Evolutionary conservation across 2,113 vertebrate genomes (phyloP).

Genomic region (Ondatra zibethicus): DNA sequence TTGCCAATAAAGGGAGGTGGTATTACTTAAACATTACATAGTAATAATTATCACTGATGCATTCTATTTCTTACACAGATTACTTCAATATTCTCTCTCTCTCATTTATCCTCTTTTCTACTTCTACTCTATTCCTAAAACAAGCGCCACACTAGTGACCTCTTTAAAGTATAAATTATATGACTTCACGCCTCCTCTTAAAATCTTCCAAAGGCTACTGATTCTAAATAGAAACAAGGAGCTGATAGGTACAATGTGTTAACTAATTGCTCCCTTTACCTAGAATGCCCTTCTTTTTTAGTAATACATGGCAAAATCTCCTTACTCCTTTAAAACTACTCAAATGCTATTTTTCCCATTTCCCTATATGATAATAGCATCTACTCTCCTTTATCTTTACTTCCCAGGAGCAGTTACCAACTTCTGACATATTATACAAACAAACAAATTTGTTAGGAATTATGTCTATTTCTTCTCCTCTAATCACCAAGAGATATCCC

Average conservation of each 20-base stretch:
- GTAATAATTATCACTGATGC: background rate
- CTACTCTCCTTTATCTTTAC: background rate
- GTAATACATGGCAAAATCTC: background rate
- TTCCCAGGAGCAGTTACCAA: background rate
- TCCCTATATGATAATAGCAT: background rate
- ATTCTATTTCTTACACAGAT: conserved; percentile 20
- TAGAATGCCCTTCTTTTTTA: background rate
- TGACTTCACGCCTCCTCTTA: background rate
- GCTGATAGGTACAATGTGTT: background rate
- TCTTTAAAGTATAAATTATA: conserved; percentile 40
- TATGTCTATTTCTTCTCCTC: background rate
- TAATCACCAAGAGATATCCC: background rate
- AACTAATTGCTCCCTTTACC: background rate
- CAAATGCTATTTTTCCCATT: background rate
- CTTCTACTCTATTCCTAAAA: background rate
- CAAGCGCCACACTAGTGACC: background rate
- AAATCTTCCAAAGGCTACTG: conserved; percentile 29
- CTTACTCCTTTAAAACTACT: conserved; percentile 18
- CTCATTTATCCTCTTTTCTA: conserved; percentile 20
- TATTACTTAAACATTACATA: background rate
- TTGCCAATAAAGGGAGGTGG: background rate
- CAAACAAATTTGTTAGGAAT: background rate
- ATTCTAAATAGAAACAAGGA: background rate
- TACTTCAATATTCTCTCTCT: background rate
- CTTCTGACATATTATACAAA: conserved; percentile 28